Evolutionary conservation across 1,140 invertebrate species (phyloP).

Genomic region (Cepaea nemoralis): DNA sequence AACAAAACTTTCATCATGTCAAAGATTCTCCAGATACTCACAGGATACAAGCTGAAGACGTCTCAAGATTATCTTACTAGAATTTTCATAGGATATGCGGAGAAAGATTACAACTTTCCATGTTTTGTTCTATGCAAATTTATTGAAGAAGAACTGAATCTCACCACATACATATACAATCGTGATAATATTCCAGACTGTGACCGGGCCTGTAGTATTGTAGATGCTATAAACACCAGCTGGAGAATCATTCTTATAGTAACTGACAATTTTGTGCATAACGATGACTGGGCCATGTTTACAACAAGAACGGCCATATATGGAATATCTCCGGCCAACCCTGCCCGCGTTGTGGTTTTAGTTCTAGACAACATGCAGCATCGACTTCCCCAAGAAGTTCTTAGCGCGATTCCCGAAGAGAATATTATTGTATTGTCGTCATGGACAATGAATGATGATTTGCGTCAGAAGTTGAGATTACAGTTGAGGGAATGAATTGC

Average conservation of each 20-base stretch:
- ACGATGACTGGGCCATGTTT: constrained; percentile 18
- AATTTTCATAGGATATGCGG: constrained; percentile 17
- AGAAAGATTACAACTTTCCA: constrained; percentile 12
- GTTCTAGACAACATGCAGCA: neutral
- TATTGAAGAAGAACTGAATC: neutral
- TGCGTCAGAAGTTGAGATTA: neutral
- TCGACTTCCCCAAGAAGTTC: neutral
- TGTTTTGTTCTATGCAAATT: neutral
- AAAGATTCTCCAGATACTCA: neutral
- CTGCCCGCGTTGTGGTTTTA: neutral
- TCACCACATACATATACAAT: neutral
- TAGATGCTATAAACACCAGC: constrained; percentile 9
- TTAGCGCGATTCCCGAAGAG: neutral
- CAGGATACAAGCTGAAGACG: neutral
- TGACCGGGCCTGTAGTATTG: neutral
- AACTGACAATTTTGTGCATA: neutral
- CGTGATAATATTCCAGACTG: neutral
- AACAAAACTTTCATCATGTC: constrained; percentile 15
- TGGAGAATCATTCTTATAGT: constrained; percentile 12
- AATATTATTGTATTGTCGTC: neutral
- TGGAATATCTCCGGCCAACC: neutral
- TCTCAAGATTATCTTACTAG: neutral
- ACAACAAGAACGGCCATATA: neutral
- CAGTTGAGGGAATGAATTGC: too few relatives aligned
- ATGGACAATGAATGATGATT: neutral